Conservation (phyloP, 2,888 invertebrate species). For the Thereva nobilitata region DNA sequence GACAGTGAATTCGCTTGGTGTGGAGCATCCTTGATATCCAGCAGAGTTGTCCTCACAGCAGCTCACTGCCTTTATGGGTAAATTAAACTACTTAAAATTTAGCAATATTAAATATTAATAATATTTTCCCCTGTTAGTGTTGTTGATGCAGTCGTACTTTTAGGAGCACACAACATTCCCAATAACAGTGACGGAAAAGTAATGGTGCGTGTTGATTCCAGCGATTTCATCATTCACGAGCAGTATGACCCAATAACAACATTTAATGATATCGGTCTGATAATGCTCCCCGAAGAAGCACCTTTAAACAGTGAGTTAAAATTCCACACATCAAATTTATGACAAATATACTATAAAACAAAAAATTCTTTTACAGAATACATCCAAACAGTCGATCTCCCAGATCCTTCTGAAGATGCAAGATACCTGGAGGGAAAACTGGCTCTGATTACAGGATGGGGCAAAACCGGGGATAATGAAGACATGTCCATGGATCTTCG, state of each 20-base stretch:
- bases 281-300: slow-evolving; percentile 52
- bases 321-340: neutral
- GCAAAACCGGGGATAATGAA: neutral
- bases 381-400: slow-evolving; percentile 20
- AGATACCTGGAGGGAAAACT: neutral
- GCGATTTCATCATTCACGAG: slow-evolving; percentile 50
- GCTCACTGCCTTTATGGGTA: slow-evolving; percentile 28
- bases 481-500: slow-evolving; percentile 21
- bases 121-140: neutral
- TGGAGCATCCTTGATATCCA: slow-evolving; percentile 31
- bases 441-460: slow-evolving; percentile 28
- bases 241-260: slow-evolving; percentile 49
- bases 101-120: neutral
- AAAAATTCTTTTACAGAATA: slow-evolving; percentile 1
- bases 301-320: slow-evolving; percentile 50
- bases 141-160: slow-evolving; percentile 7
- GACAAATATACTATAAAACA: neutral
- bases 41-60: slow-evolving; percentile 28
- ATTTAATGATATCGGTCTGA: slow-evolving; percentile 54
- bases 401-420: neutral
- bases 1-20: slow-evolving; percentile 8
- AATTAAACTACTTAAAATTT: neutral
- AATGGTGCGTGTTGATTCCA: neutral
- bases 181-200: neutral
- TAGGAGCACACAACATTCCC: slow-evolving; percentile 29